Base-by-base conservation (phyloP, 2,888 invertebrate species). In the Auanema freiburgensis region DNA sequence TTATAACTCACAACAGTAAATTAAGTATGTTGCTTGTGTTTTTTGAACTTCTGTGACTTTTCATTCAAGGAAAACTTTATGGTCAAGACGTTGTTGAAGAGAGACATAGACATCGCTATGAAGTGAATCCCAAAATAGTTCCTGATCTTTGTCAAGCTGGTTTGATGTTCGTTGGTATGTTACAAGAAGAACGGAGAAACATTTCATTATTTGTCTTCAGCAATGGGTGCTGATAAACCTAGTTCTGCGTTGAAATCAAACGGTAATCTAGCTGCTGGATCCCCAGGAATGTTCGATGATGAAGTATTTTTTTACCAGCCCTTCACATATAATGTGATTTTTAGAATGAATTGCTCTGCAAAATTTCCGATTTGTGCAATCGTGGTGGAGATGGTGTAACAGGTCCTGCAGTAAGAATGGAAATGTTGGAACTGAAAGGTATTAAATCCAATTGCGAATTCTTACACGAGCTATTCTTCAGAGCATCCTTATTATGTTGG, bases 61-160 rank as follows among this genome's bases (percentile, higher is more conserved):
- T 14, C 10, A 44, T 50, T 72, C 46, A 46, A 79, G 79, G 72
- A 52, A 71, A 74, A 41, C 69, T 80, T 41, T 80, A 80, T 59
- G 71, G 67, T 10, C 42, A 65, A 6, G 64, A 69, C 57, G 88
- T 65, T 58, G 90, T 99, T 59, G 92, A 95, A 80, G 98, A 98
- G 85, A 89, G 98, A 5, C 98, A 99, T 86, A 87, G 98, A 55
- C 98, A 98, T 85, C 88, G 98, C 24, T 99, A 93, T 84, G 98
- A 99, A 87, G 87, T 86, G 0, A 98, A 98, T 87, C 93, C 93
- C 0, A 88, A 89, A 52, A 91, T 91, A 84, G 91, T 95, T 14
- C 85, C 88, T 12, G 86, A 89, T 25, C 86, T 97, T 33, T 92
- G 93, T 84, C 88, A 88, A 46, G 89, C 89, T 33, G 97, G 97